A percentile compares a stretch with the other conserved stretches of the same genome.
Conservation (phyloP, 2,797 vertebrate species). For the Cheirogaleus major region DNA sequence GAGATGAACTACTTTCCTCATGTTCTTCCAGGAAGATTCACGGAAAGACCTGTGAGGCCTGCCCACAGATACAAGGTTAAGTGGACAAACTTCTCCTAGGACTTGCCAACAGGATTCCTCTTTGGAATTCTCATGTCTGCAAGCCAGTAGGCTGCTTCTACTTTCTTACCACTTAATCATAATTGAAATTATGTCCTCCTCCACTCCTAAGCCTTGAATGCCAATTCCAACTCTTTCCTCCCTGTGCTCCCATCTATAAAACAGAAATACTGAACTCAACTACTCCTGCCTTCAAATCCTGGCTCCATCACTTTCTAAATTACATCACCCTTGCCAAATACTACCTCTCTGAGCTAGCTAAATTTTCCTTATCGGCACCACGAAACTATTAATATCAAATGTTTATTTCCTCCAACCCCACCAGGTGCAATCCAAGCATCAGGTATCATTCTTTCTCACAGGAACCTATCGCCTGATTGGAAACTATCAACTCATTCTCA, state of each 20-base stretch:
- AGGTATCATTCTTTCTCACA: background rate
- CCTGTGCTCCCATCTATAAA: background rate
- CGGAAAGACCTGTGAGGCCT: background rate
- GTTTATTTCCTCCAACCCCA: background rate
- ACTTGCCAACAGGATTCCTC: background rate
- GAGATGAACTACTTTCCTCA: background rate
- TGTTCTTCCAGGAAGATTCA: constrained; percentile 2
- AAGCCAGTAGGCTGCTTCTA: background rate
- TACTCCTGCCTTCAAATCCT: constrained; percentile 24
- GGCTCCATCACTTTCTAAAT: constrained; percentile 23
- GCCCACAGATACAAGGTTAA: background rate
- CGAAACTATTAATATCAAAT: background rate
- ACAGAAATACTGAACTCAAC: background rate
- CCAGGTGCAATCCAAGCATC: background rate
- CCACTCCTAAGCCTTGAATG: background rate
- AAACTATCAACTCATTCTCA: constrained; percentile 22
- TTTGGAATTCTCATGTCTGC: background rate
- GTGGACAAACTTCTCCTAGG: background rate
- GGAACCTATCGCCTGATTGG: background rate
- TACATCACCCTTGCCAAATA: background rate
- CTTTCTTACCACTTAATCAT: constrained; percentile 2
- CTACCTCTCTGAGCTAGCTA: constrained; percentile 5
- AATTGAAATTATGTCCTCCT: constrained; percentile 11
- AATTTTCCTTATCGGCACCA: constrained; percentile 34
- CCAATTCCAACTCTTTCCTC: background rate